Base-by-base conservation (phyloP, 2,888 invertebrate genomes). In the Stenotaenia linearis region DNA sequence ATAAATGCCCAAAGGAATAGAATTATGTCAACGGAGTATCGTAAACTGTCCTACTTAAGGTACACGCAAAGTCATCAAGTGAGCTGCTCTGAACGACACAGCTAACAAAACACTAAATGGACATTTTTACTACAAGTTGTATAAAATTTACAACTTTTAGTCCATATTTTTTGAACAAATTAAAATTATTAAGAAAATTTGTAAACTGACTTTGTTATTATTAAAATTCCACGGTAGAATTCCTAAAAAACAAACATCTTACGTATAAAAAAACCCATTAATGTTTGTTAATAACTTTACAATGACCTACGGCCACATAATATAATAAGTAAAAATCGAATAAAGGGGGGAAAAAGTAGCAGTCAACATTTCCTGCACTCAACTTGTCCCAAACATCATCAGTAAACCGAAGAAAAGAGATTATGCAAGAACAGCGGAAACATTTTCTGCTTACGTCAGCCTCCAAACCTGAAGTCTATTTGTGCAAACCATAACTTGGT, bases 401-500 rank as follows among this genome's bases (percentile, higher is more conserved):
- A 50, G 18, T 50, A 50, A 50, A 18, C n/a, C 50, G 50, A 50
- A 50, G 50, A 4, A 2, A 50, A 50, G 50, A 50, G 50, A 50
- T 50, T 50, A 50, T 50, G 50, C 50, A 50, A 50, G 50, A 50
- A 50, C 50, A 50, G 50, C 50, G 50, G 50, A 50, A 50, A 50
- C 50, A 50, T 50, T 50, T 50, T 50, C 50, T 50, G 50, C 50
- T 18, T 50, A 50, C 18, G 50, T 50, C 50, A 50, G 50, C 50
- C 50, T 18, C 18, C 50, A 50, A 50, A 50, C 50, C 50, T 50
- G 50, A 50, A 50, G 50, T 50, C n/a, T 50, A 18, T 50, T 50
- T 50, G 18, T 50, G 50, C 50, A 50, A 28, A 15, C 74, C 74
- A 74, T 74, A 30, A 74, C 74, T 74, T 74, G 74, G 74, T 74